Percentiles rank a stretch among this genome's conserved stretches.
Conservation (phyloP, 35 echinoderm and acorn worm species). For the Stichopus chloronotus region DNA sequence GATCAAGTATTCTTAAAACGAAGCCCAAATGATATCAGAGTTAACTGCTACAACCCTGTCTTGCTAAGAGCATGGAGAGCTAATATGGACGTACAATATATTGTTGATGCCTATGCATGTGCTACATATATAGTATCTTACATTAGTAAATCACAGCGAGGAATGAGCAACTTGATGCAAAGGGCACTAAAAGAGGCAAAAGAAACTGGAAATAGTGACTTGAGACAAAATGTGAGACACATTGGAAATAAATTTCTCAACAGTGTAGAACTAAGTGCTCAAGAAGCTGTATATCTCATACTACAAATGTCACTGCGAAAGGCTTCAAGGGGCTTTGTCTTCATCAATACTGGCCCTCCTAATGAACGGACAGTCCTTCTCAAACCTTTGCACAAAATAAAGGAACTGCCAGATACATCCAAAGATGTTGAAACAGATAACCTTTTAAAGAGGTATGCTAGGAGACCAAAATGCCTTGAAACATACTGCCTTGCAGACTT, state of each 20-base stretch:
- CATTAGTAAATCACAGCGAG: slow-evolving; percentile 72
- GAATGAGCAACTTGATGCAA: slow-evolving; percentile 62
- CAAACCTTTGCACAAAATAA: slow-evolving; percentile 40
- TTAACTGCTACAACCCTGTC: slow-evolving; percentile 44
- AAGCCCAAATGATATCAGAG: slow-evolving; percentile 57
- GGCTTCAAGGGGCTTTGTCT: slow-evolving; percentile 63
- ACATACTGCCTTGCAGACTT: slow-evolving; percentile 73
- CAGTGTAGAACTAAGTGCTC: slow-evolving; percentile 78
- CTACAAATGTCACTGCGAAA: slow-evolving; percentile 69
- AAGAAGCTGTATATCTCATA: slow-evolving; percentile 71
- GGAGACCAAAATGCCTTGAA: slow-evolving; percentile 56
- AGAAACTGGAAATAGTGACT: slow-evolving; percentile 40
- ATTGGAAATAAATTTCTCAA: slow-evolving; percentile 75
- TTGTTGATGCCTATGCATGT: slow-evolving; percentile 73
- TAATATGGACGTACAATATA: slow-evolving; percentile 67
- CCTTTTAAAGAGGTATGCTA: slow-evolving; percentile 53
- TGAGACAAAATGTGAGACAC: slow-evolving; percentile 61
- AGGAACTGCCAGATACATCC: slow-evolving; percentile 69
- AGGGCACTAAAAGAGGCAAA: slow-evolving; percentile 58
- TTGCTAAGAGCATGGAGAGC: slow-evolving; percentile 60
- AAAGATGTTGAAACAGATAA: slow-evolving; percentile 53
- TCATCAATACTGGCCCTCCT: slow-evolving; percentile 68
- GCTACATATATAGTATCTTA: slow-evolving; percentile 74
- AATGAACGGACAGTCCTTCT: slow-evolving; percentile 56
- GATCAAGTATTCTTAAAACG: slow-evolving; percentile 56